Evolutionary conservation across 2,888 invertebrate species (phyloP).

Genomic region (Eupeodes latifasciatus): DNA sequence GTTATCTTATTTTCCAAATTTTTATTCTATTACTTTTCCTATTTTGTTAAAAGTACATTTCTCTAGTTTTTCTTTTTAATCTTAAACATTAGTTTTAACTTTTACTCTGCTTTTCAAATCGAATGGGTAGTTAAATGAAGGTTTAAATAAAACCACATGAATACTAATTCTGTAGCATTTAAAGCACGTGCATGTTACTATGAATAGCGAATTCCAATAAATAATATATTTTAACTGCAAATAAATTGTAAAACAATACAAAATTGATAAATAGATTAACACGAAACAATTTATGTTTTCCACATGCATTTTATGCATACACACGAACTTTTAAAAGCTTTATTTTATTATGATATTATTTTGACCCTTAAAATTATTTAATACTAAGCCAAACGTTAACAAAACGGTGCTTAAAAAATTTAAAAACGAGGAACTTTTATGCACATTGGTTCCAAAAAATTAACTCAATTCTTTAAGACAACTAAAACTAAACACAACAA

Average conservation of each 20-base stretch:
- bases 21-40: neutral
- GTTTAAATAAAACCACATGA: neutral
- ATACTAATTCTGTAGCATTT: slow-evolving; percentile 9
- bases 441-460: too few species aligned
- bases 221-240: neutral
- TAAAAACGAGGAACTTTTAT: too few species aligned
- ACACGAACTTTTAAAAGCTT: neutral
- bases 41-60: slow-evolving; percentile 4
- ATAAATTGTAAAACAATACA: neutral
- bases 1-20: slow-evolving; percentile 9
- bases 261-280: neutral
- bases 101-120: slow-evolving; percentile 27
- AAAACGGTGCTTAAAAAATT: too few species aligned
- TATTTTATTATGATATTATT: neutral
- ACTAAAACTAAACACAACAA: too few species aligned
- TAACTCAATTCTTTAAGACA: too few species aligned
- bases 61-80: neutral
- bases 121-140: slow-evolving; percentile 10
- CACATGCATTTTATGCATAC: neutral
- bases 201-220: neutral
- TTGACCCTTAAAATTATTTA: too few species aligned
- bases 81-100: neutral
- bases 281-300: neutral
- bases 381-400: too few species aligned
- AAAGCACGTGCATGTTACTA: slow-evolving; percentile 56